Conservation (phyloP, 2,888 invertebrate species). For the Nymphalis polychloros region DNA sequence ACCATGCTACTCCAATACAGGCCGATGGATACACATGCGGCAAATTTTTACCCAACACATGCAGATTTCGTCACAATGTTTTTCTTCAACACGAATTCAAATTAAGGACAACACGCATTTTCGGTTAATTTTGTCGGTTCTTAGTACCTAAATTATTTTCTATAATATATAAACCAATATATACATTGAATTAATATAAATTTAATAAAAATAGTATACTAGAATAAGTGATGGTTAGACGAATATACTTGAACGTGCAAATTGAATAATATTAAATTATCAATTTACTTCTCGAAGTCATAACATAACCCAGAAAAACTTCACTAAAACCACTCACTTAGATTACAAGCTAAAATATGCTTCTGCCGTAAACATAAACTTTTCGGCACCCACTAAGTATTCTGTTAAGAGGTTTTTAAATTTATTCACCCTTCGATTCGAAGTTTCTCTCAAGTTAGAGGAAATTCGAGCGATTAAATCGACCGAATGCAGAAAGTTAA, state of each 20-base stretch:
- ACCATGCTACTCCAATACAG: no score
- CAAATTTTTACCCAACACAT: no score
- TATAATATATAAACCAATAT: background rate
- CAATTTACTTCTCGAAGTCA: slow-evolving; percentile 5
- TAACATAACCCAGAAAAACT: slow-evolving; percentile 29
- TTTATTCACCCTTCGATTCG: slow-evolving; percentile 79
- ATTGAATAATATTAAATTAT: background rate
- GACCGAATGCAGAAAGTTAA: slow-evolving; percentile 71
- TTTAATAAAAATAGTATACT: background rate
- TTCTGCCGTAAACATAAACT: slow-evolving; percentile 66
- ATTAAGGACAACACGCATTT: no score
- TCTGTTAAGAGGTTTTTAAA: slow-evolving; percentile 76
- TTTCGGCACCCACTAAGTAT: slow-evolving; percentile 68
- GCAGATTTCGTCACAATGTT: no score
- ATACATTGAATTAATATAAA: background rate
- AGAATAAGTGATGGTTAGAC: background rate
- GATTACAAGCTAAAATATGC: slow-evolving; percentile 44
- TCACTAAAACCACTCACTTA: slow-evolving; percentile 40
- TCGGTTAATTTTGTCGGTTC: background rate
- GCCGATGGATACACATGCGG: no score
- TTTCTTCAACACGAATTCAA: no score
- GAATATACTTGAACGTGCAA: background rate
- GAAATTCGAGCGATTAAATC: slow-evolving; percentile 75
- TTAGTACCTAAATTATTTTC: no score
- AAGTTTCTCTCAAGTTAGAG: slow-evolving; percentile 64